Base-by-base conservation (phyloP, 2,797 vertebrate genomes). In the Poeciliopsis presidionis region DNA sequence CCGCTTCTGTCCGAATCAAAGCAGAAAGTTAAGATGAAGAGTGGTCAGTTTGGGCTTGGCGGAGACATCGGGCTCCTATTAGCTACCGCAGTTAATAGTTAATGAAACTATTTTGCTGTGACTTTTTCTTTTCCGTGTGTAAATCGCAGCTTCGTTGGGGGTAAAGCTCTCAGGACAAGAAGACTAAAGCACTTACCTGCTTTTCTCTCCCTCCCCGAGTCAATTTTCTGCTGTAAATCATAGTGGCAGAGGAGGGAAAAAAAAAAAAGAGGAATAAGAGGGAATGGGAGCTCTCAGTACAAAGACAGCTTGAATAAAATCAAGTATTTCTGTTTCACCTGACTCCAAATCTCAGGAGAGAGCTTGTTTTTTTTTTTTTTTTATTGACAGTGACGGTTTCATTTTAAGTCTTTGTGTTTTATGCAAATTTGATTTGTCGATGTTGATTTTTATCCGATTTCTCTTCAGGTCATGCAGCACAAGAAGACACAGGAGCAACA, bases 241-340 rank as follows among this genome's bases (percentile, higher is more conserved):
- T 73, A 28, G 79, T 84, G 82, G 80, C 86, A 75, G 61, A 80
- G 59, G 77, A 69, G 72, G 20, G 49, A 1, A 1, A 2, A 14
- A 45, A 30, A 74, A 36, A 36, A 79, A 82, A 71, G 67, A 85
- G 77, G 69, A 82, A 77, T 65, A 73, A 73, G 75, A 80, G 75
- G 41, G 61, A 85, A 83, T 28, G 81, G 41, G 85, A 85, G 47
- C 73, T 79, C 79, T 73, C 86, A 82, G 78, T 87, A 80, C 77
- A 88, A 90, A 91, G 80, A 77, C 83, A 90, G 84, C 83, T 86
- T 86, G 85, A 92, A 84, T 47, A 25, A 88, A 91, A 90, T 87
- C 86, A 90, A 92, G 85, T 74, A 79, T 91, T 89, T 90, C 71
- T 79, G 67, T 90, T 92, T 89, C 51, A 69, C 73, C 76, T 80